Evolutionary conservation across 1,140 invertebrate species (phyloP).

Genomic region (Laupala kohalensis): DNA sequence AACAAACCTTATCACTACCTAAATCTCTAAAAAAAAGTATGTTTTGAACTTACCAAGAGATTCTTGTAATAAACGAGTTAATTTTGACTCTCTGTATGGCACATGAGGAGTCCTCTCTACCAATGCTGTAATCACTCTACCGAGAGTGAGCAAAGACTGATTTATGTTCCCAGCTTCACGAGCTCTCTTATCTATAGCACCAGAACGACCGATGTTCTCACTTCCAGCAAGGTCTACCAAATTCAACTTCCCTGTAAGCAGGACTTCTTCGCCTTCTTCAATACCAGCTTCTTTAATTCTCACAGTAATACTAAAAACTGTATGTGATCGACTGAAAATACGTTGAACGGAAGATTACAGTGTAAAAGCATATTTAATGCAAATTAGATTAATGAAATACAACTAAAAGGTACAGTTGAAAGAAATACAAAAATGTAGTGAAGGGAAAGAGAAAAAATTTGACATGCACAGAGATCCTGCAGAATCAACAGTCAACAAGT

Average conservation of each 20-base stretch:
- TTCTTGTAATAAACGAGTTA: conserved; percentile 53
- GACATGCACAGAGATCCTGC: too few species aligned
- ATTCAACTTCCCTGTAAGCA: conserved; percentile 53
- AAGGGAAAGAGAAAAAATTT: too few species aligned
- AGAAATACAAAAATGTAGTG: too few species aligned
- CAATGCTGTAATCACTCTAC: conserved; percentile 51
- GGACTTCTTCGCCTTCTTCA: conserved; percentile 45
- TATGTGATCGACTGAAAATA: conserved; percentile 51
- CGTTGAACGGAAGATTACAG: too few species aligned
- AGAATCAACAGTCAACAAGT: too few species aligned
- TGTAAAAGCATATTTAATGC: too few species aligned
- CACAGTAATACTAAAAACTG: conserved; percentile 52
- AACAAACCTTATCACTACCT: too few species aligned
- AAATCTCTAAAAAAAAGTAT: not conserved
- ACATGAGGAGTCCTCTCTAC: conserved; percentile 50
- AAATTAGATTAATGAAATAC: too few species aligned
- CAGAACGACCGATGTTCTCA: conserved; percentile 54
- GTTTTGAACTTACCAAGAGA: conserved; percentile 32
- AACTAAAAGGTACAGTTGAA: too few species aligned
- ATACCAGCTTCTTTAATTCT: conserved; percentile 45
- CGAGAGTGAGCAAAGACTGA: conserved; percentile 49
- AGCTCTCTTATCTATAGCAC: conserved; percentile 49
- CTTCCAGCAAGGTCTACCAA: conserved; percentile 54
- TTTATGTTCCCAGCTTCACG: conserved; percentile 57
- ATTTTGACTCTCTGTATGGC: conserved; percentile 54